These are phyloP conservation scores for Holocentrus rufus DNA, from an alignment of 2,797 vertebrate genomes.

Conservation along the genomic window DNA sequence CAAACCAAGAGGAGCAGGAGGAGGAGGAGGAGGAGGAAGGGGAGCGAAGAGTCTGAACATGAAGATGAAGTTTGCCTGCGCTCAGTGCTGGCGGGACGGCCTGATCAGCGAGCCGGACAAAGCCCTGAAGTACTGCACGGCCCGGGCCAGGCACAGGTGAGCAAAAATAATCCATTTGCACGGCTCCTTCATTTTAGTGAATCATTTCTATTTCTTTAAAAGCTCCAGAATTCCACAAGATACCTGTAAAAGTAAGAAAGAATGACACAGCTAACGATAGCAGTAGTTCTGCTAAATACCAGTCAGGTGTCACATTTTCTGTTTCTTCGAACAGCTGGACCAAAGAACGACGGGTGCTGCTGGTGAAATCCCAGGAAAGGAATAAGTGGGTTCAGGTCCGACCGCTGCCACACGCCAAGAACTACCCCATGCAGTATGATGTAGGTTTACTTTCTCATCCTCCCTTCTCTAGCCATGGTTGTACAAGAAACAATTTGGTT, in stretches of 20 bases:
- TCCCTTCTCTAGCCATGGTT: not conserved
- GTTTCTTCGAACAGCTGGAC: conserved; percentile 85
- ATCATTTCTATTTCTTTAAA: no score
- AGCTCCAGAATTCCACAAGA: no score
- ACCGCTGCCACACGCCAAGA: conserved; percentile 89
- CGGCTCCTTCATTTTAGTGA: not conserved
- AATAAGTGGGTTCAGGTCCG: conserved; percentile 94
- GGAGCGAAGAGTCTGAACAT: conserved; percentile 80
- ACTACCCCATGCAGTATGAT: conserved; percentile 90
- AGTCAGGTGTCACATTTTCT: not conserved
- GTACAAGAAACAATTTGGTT: not conserved
- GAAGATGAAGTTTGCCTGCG: conserved; percentile 93
- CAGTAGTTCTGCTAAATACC: no score
- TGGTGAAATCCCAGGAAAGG: conserved; percentile 90
- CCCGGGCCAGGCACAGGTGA: conserved; percentile 93
- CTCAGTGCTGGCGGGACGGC: conserved; percentile 89
- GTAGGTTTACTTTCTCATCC: conserved; percentile 76
- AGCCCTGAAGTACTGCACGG: conserved; percentile 89
- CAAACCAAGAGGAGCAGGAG: conserved; percentile 43
- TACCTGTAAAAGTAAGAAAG: no score
- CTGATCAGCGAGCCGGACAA: conserved; percentile 91
- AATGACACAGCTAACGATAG: no score
- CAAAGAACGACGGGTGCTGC: conserved; percentile 88
- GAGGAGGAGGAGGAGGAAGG: conserved; percentile 25
- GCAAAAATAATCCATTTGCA: conserved; percentile 25